phyloP scores from a whole-genome alignment of 2,888 invertebrate genomes.

The Homarus gammarus region DNA sequence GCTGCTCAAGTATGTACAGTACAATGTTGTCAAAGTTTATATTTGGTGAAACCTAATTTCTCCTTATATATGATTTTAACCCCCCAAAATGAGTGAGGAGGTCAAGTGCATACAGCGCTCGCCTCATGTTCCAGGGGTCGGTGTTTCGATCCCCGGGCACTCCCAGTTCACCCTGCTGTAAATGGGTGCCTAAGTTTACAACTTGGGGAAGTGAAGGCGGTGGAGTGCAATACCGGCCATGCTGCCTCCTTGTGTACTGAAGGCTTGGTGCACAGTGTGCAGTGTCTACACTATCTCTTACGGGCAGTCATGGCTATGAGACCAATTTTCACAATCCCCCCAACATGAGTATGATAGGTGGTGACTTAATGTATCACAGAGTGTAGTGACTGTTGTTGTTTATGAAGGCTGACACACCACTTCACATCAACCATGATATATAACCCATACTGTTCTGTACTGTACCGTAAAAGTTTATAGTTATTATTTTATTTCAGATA shows the following conservation, averaged over 20 bases:
- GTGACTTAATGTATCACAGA: background rate
- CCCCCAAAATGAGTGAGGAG: background rate
- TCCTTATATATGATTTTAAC: background rate
- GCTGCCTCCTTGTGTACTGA: too few relatives aligned
- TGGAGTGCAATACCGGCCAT: too few relatives aligned
- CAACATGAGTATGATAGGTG: background rate
- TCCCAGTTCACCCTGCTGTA: background rate
- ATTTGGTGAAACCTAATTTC: background rate
- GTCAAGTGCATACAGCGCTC: too few relatives aligned
- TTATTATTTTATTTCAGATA: background rate
- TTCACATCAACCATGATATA: too few relatives aligned
- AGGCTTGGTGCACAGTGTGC: too few relatives aligned
- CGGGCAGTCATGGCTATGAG: background rate
- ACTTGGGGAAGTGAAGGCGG: too few relatives aligned
- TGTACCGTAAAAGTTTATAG: background rate
- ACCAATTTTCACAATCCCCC: background rate
- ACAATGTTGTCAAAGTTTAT: background rate
- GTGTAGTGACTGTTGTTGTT: too few relatives aligned
- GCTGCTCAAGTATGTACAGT: background rate
- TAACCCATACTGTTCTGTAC: background rate
- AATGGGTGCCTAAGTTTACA: background rate
- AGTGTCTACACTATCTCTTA: background rate
- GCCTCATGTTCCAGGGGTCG: background rate
- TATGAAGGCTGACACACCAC: too few relatives aligned
- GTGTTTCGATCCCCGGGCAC: background rate